phyloP scores from a whole-genome alignment of 2,113 vertebrate species.

The Eptesicus fuscus region DNA sequence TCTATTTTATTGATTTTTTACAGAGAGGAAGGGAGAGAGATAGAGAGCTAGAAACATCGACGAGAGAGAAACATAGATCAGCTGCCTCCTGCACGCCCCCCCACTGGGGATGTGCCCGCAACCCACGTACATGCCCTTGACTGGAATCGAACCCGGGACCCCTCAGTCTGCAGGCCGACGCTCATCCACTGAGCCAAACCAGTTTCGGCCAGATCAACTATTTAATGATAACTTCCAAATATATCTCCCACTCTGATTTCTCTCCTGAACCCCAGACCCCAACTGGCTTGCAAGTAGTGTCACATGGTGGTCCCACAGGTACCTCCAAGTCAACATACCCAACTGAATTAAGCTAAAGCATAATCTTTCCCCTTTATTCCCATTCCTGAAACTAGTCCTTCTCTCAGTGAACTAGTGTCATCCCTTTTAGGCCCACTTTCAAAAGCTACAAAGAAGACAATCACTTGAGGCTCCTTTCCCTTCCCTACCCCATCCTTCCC shows the following conservation, averaged over 20 bases:
- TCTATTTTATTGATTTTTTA: too few species aligned
- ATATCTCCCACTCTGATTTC: neutral
- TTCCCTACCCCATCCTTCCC: neutral
- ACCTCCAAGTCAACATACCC: neutral
- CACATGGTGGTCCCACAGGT: neutral
- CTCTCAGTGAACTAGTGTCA: neutral
- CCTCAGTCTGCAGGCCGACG: too few species aligned
- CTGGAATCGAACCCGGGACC: too few species aligned
- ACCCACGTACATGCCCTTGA: too few species aligned
- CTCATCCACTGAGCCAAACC: too few species aligned
- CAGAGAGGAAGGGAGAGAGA: too few species aligned
- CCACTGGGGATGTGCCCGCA: too few species aligned
- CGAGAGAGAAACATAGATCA: too few species aligned
- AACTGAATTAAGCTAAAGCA: neutral
- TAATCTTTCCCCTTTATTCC: neutral
- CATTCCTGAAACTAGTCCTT: neutral
- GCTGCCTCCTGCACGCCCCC: too few species aligned
- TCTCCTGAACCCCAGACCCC: neutral
- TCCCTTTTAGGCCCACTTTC: neutral
- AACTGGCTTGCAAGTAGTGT: neutral
- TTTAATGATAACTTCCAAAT: neutral
- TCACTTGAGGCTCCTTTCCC: neutral
- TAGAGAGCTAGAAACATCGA: too few species aligned
- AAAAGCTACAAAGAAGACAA: neutral
- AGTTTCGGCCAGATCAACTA: neutral